Base-by-base conservation (phyloP, 2,113 vertebrate species). In the Tachysurus fulvidraco region DNA sequence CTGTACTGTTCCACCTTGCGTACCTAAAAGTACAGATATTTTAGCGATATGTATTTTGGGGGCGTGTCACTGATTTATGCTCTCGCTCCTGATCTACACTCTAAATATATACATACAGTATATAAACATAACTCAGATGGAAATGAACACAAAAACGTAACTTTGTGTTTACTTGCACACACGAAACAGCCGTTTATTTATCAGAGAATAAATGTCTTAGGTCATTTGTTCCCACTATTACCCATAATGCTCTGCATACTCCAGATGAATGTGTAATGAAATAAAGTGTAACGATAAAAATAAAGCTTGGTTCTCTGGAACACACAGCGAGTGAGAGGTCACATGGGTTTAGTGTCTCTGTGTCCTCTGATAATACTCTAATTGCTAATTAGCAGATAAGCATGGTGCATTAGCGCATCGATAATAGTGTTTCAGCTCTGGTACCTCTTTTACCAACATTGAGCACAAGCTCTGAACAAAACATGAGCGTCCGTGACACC, bases 361-460 rank as follows among this genome's bases (percentile, higher is more conserved):
- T 79, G 77, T 79, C 77, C 77, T 55, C 77, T 57, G 77, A 79
- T 57, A 79, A 79, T 57, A 36, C 77, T 55, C 76, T 55, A 55
- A 79, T 55, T 79, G 76, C 54, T 79, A 79, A 79, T 79, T 79
- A 79, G 77, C 77, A 57, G 77, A 79, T 79, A 57, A 79, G 54
- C 28, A n/a, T 79, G 54, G 52, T 79, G 36, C 77, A 79, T 57
- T 79, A 79, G 77, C 16, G 17, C 54, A 21, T 30, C 28, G 28
- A 55, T 79, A 36, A 57, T 79, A 54, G 16, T 57, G 77, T 23
- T 36, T 36, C 54, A 10, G n/a, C 28, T 30, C 9, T 28, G 4
- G 52, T 36, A 21, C 57, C n/a, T 55, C 55, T n/a, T 55, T 14
- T 30, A 28, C 19, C 2, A 23, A 30, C 16, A 8, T 2, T 30